Conservation (phyloP, 2,113 vertebrate genomes). For the Riparia riparia region DNA sequence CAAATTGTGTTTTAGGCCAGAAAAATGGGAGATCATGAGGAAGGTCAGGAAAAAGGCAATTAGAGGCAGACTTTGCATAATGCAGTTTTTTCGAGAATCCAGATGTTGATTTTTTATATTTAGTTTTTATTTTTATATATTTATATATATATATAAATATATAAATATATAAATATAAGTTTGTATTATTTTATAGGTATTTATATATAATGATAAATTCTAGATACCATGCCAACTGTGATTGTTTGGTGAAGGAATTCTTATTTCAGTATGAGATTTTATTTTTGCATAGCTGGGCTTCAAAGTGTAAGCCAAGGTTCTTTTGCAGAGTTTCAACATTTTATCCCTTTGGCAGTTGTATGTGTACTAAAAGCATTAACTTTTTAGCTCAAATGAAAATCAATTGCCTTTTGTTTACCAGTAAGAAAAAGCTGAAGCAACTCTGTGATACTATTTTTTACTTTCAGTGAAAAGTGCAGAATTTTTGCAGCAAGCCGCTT, state of each 20-base stretch:
- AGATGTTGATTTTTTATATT: not conserved
- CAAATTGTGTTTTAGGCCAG: not conserved
- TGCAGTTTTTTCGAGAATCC: not conserved
- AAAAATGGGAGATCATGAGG: not conserved
- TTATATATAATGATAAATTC: not conserved
- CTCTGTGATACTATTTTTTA: not conserved
- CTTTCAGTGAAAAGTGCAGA: slow-evolving; percentile 82
- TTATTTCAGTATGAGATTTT: not conserved
- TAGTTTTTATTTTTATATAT: too few species aligned
- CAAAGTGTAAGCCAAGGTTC: not conserved
- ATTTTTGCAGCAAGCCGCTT: slow-evolving; percentile 86
- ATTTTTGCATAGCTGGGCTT: not conserved
- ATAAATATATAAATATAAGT: not conserved
- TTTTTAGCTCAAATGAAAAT: not conserved
- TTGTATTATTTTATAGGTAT: not conserved
- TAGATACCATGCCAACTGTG: not conserved
- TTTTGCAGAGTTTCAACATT: not conserved
- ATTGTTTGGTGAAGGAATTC: not conserved
- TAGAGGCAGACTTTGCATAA: not conserved
- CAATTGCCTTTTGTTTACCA: not conserved
- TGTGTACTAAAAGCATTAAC: not conserved
- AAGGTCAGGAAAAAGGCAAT: not conserved
- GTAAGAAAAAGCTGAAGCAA: not conserved
- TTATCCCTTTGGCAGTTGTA: not conserved
- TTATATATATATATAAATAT: not conserved